A percentile compares a stretch with the other conserved stretches of the same genome.
Evolutionary conservation across 2,888 invertebrate genomes (phyloP).

Genomic region (Bembecia ichneumoniformis): DNA sequence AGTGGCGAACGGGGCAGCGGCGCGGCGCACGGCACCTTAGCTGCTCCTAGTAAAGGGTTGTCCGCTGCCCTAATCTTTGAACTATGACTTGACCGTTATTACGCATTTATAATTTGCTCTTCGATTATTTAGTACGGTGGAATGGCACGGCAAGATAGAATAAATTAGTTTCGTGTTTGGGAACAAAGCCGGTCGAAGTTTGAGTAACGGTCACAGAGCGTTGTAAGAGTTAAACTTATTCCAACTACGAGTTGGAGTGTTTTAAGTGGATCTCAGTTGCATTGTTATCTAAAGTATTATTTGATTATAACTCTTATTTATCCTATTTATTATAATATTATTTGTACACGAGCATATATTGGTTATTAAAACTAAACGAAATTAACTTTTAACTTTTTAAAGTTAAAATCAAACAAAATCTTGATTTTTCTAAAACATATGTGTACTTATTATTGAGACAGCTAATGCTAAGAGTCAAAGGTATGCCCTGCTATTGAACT

Average conservation of each 20-base stretch:
- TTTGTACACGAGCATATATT: no score
- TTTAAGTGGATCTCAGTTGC: constrained; percentile 14
- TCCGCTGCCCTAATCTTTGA: constrained; percentile 71
- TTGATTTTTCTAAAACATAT: no score
- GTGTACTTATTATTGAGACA: no score
- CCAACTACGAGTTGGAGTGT: constrained; percentile 24
- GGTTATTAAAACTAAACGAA: no score
- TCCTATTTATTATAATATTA: no score
- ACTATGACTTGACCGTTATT: constrained; percentile 73
- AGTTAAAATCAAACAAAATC: no score
- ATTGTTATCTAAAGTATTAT: background rate
- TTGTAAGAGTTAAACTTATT: constrained; percentile 43
- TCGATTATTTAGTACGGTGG: constrained; percentile 66
- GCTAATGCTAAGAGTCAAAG: background rate
- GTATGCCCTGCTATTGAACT: background rate
- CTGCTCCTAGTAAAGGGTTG: constrained; percentile 53
- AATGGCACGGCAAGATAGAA: constrained; percentile 60
- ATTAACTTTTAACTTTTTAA: no score
- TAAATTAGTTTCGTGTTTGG: constrained; percentile 70
- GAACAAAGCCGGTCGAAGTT: constrained; percentile 66
- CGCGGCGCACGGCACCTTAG: constrained; percentile 1
- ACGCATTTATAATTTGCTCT: constrained; percentile 71
- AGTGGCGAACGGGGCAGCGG: constrained; percentile 16
- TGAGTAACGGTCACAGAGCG: constrained; percentile 62
- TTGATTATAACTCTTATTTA: no score